phyloP scores from a whole-genome alignment of 2,797 vertebrate genomes.

The Pseudochaenichthys georgianus region DNA sequence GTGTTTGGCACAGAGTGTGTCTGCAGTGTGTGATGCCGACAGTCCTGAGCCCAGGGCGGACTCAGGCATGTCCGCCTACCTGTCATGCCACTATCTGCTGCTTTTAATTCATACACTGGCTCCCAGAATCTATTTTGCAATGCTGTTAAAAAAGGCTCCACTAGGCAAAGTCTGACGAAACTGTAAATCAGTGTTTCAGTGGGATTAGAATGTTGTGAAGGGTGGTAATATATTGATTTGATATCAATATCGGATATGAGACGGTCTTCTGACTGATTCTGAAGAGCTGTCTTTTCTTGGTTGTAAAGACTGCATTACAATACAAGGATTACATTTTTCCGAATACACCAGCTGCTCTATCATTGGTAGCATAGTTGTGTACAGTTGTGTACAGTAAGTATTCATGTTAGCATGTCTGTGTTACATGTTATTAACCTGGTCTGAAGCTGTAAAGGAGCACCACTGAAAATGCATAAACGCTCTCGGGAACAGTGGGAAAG shows the following conservation, averaged over 20 bases:
- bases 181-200: conserved; percentile 11
- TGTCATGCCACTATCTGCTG: conserved; percentile 18
- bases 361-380: no score
- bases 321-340: no score
- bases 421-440: conserved; percentile 20
- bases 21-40: conserved; percentile 11
- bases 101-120: conserved; percentile 20
- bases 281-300: no score
- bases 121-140: conserved; percentile 8
- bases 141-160: conserved; percentile 2
- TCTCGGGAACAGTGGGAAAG: conserved; percentile 32
- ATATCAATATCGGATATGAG: no score
- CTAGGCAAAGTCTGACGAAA: neutral
- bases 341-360: no score
- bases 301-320: no score
- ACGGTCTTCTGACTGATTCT: no score
- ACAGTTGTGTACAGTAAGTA: neutral
- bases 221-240: no score
- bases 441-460: conserved; percentile 5
- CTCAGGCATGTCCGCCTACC: conserved; percentile 39
- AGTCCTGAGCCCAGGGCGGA: conserved; percentile 44
- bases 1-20: conserved; percentile 3
- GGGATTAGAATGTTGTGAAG: neutral
- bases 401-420: neutral
- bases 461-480: conserved; percentile 37